Percentiles rank a stretch among this genome's conserved stretches.
Conservation (phyloP, 2,797 vertebrate species). For the Eulemur mongoz region DNA sequence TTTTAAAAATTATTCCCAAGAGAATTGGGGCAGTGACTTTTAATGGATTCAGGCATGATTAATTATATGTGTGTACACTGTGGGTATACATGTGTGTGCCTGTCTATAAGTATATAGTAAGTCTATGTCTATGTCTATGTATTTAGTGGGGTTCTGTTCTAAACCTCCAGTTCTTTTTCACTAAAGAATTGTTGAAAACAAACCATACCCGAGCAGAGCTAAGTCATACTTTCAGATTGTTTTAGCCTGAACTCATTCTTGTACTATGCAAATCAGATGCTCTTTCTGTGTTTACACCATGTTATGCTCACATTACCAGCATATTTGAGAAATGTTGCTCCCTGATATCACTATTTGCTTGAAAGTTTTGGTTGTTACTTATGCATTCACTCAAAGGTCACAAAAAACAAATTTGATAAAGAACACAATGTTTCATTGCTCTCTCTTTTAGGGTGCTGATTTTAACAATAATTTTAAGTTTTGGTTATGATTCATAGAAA, state of each 20-base stretch:
- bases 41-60: background rate
- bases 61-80: background rate
- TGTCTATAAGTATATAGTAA: background rate
- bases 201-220: background rate
- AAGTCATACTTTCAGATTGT: background rate
- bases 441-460: background rate
- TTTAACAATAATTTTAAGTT: background rate
- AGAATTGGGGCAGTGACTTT: background rate
- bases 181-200: background rate
- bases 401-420: background rate
- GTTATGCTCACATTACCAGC: background rate
- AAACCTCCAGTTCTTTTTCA: background rate
- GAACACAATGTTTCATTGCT: background rate
- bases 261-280: background rate
- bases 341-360: slow-evolving; percentile 5
- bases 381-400: background rate
- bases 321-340: background rate
- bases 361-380: background rate
- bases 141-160: background rate
- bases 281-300: background rate
- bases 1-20: background rate
- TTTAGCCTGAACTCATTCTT: background rate
- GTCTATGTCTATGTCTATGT: background rate
- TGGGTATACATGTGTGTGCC: background rate
- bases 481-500: background rate